These are phyloP conservation scores for Equus przewalskii DNA, from an alignment of 2,113 vertebrate species.

Conservation along the genomic window DNA sequence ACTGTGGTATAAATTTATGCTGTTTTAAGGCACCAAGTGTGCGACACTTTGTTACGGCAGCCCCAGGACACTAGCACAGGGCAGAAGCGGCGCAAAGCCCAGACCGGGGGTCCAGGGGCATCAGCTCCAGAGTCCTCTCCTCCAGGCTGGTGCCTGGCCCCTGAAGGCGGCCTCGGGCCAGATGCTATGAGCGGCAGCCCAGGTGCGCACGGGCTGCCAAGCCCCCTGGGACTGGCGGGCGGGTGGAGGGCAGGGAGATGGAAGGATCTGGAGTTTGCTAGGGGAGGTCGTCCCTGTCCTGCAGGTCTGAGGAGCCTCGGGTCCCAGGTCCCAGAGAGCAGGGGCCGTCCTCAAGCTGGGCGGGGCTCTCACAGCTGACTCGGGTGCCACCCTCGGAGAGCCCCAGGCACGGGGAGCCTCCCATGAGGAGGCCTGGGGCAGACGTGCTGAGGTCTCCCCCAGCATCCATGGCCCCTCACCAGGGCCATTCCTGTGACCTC, in stretches of 20 bases:
- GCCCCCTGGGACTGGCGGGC: neutral
- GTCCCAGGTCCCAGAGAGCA: neutral
- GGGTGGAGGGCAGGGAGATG: neutral
- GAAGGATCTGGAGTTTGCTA: neutral
- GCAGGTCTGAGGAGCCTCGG: neutral
- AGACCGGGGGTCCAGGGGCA: too few relatives aligned
- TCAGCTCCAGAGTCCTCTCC: neutral
- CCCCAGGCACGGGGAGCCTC: neutral
- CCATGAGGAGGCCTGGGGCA: neutral
- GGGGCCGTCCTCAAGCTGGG: neutral
- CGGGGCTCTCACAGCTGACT: neutral
- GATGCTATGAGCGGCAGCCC: fast-evolving
- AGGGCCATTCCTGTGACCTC: neutral
- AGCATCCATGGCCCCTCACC: neutral
- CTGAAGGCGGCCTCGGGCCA: neutral
- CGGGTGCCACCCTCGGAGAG: neutral
- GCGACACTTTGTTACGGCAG: neutral
- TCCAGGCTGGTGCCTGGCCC: neutral
- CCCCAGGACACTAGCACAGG: too few relatives aligned
- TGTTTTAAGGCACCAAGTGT: neutral
- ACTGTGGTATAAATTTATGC: too few relatives aligned
- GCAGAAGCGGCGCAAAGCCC: neutral
- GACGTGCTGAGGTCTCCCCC: neutral
- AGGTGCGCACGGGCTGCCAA: neutral
- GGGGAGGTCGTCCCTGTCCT: neutral